These are phyloP conservation scores for Volucella zonaria DNA, from an alignment of 2,888 invertebrate species.

Conservation along the genomic window DNA sequence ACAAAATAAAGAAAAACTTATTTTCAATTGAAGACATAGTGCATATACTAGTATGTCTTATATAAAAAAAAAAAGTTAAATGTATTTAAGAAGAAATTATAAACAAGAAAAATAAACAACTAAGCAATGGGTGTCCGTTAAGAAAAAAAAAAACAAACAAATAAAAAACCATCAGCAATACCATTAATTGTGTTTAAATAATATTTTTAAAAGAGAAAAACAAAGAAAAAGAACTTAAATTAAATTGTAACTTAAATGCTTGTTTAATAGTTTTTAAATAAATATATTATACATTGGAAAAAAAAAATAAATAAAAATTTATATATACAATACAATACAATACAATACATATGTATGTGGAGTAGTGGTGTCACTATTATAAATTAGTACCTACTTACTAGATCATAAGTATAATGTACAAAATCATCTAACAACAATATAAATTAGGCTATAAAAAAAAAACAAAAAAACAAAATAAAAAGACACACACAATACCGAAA, in stretches of 20 bases:
- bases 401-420: conserved; percentile 71
- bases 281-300: conserved; percentile 52
- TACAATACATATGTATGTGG: conserved; percentile 16
- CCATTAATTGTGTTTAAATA: conserved; percentile 47
- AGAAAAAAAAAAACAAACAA: conserved; percentile 8
- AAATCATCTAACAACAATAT: conserved; percentile 50
- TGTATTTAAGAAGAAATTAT: neutral
- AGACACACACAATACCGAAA: conserved; percentile 54
- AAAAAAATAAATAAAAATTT: conserved; percentile 30
- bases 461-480: conserved; percentile 50
- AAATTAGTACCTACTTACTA: conserved; percentile 69
- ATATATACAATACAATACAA: conserved; percentile 28
- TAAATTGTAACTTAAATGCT: conserved; percentile 54
- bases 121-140: conserved; percentile 41
- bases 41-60: conserved; percentile 31
- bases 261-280: conserved; percentile 73
- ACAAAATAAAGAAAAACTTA: conserved; percentile 10
- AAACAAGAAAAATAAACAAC: conserved; percentile 1
- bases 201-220: conserved; percentile 24
- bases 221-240: conserved; percentile 24
- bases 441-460: conserved; percentile 1
- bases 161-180: conserved; percentile 52
- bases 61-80: conserved; percentile 18
- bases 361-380: conserved; percentile 61
- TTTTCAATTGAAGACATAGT: conserved; percentile 13